Conservation (phyloP, 2,797 vertebrate species). For the Uromys caudimaculatus region DNA sequence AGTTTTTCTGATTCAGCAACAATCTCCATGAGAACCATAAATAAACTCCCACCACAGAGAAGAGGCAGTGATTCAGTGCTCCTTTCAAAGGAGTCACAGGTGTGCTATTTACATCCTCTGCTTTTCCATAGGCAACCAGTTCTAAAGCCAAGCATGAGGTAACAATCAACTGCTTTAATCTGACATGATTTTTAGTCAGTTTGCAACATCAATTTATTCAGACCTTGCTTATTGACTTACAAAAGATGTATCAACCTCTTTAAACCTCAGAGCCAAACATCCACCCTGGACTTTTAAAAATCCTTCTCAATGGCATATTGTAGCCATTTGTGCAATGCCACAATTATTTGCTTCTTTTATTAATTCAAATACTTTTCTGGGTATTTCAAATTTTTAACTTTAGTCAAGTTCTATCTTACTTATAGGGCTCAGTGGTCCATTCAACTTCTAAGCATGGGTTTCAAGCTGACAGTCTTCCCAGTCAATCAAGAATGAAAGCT, state of each 20-base stretch:
- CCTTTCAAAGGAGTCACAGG: neutral
- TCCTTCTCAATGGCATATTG: neutral
- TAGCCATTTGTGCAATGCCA: neutral
- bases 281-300: neutral
- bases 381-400: neutral
- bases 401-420: neutral
- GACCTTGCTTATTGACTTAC: neutral
- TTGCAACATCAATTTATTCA: constrained; percentile 27
- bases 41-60: constrained; percentile 45
- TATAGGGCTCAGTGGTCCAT: neutral
- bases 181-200: constrained; percentile 14
- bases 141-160: neutral
- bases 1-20: constrained; percentile 67
- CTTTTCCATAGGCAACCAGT: neutral
- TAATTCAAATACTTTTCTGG: constrained; percentile 9
- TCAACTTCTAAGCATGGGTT: neutral
- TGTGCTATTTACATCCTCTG: constrained; percentile 5
- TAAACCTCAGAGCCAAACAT: constrained; percentile 15
- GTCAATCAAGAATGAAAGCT: neutral
- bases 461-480: neutral
- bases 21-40: constrained; percentile 40
- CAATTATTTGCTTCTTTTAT: neutral
- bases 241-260: neutral
- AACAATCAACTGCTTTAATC: constrained; percentile 28
- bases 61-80: neutral